Base-by-base conservation (phyloP, 2,113 vertebrate genomes). In the Acrocephalus kingi region DNA sequence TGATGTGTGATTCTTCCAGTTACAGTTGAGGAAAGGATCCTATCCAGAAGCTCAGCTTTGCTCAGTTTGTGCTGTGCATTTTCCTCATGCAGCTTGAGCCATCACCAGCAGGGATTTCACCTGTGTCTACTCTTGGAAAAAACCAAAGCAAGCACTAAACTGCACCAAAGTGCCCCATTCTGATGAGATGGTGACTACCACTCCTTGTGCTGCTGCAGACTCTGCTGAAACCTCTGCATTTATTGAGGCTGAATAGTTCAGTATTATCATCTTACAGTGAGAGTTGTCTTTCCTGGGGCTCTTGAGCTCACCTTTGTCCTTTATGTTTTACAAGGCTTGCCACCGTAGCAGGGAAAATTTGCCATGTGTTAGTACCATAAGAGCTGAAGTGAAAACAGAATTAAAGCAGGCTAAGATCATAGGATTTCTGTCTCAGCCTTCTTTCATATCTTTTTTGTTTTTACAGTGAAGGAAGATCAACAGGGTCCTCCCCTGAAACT, bases 401-500 rank as follows among this genome's bases (percentile, higher is more conserved):
- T 52, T 49, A 62, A 84, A 73, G 55, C 71, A 83, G 58, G 25
- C n/a, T 45, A 20, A 81, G 58, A 33, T 67, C 1, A 33, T 2
- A 63, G 48, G 20, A 43, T 84, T 83, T 80, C 61, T 79, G 15
- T 75, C 56, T 72, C 45, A 45, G 61, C 11, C 19, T 59, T 52
- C 68, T 66, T 67, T 43, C 12, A 1, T 67, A 19, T 21, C 12
- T n/a, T 85, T 48, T 78, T 90, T 77, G 30, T 59, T 97, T 98
- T 95, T 94, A 23, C 95, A 98, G 98, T 90, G 98, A 97, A 90
- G 97, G 94, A 82, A 95, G 89, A 86, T 92, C 83, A 63, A 55
- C 92, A 66, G 82, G 68, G 63, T 80, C 93, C 45, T 94, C 94
- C 15, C 84, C 84, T 80, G 98, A 98, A 91, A 95, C 96, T 43